Conservation (phyloP, 2,888 invertebrate genomes). For the Epistrophe grossulariae region DNA sequence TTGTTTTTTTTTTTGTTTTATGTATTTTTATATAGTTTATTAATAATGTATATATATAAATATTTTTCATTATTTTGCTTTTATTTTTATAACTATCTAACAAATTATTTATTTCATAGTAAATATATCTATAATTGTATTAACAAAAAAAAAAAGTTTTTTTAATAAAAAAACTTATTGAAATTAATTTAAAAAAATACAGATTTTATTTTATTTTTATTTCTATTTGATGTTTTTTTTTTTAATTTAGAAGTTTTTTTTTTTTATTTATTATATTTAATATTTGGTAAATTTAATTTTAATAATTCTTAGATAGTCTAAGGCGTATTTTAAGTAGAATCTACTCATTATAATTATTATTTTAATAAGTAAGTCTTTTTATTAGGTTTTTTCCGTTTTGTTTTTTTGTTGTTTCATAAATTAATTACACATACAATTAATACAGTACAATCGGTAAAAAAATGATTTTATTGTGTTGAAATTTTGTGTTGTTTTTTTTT, state of each 20-base stretch:
- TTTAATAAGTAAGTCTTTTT: slow-evolving; percentile 64
- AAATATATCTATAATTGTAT: slow-evolving; percentile 64
- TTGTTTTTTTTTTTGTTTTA: slow-evolving; percentile 25
- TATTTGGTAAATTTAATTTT: slow-evolving; percentile 67
- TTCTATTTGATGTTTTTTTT: slow-evolving; percentile 47
- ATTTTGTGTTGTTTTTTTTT: slow-evolving; percentile 18
- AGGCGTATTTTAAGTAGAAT: slow-evolving; percentile 76
- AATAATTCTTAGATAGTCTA: slow-evolving; percentile 71
- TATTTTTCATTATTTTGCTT: slow-evolving; percentile 58
- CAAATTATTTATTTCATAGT: slow-evolving; percentile 68
- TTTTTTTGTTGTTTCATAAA: slow-evolving; percentile 47
- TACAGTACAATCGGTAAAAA: slow-evolving; percentile 72
- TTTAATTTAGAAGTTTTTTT: slow-evolving; percentile 56
- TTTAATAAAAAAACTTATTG: slow-evolving; percentile 71
- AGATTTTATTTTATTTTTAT: slow-evolving; percentile 20
- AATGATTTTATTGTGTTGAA: slow-evolving; percentile 46
- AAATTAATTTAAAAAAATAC: slow-evolving; percentile 66
- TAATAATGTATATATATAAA: slow-evolving; percentile 61
- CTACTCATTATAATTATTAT: slow-evolving; percentile 55
- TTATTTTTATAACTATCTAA: slow-evolving; percentile 72
- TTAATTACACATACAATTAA: slow-evolving; percentile 56
- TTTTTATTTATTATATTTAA: slow-evolving; percentile 29
- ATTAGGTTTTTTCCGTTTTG: slow-evolving; percentile 27
- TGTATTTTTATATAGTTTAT: slow-evolving; percentile 27
- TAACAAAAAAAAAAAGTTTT: slow-evolving; percentile 52